Evolutionary conservation across 1,140 invertebrate species (phyloP).

Genomic region (Acromyrmex heyeri): DNA sequence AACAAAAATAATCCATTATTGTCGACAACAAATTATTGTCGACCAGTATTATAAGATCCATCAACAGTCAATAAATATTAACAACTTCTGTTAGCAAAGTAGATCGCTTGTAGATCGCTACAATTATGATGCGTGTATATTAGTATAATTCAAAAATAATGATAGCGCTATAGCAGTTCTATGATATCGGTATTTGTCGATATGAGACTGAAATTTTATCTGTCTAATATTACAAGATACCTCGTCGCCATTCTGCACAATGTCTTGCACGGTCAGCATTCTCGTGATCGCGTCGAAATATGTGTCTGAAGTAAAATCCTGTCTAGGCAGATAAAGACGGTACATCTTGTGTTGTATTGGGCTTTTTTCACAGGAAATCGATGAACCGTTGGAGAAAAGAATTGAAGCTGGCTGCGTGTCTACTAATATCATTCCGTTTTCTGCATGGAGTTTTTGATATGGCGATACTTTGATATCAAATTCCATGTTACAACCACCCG

Average conservation of each 20-base stretch:
- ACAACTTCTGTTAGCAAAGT: not conserved
- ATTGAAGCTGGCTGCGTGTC: slow-evolving; percentile 88
- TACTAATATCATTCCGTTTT: slow-evolving; percentile 87
- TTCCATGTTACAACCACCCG: slow-evolving; percentile 93
- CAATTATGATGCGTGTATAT: not conserved
- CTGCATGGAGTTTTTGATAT: slow-evolving; percentile 87
- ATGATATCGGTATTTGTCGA: not conserved
- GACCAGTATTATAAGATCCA: not conserved
- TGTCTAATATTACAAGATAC: slow-evolving; percentile 81
- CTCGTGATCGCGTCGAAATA: slow-evolving; percentile 89
- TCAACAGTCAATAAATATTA: not conserved
- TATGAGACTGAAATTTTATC: slow-evolving; percentile 3
- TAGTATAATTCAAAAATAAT: not conserved
- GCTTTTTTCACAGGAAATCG: slow-evolving; percentile 80
- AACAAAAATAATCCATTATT: too few relatives aligned
- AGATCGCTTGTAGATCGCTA: not conserved
- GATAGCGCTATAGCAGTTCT: not conserved
- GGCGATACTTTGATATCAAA: slow-evolving; percentile 89
- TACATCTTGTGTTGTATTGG: slow-evolving; percentile 88
- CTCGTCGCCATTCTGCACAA: slow-evolving; percentile 87
- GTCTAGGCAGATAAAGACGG: slow-evolving; percentile 88
- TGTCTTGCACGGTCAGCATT: slow-evolving; percentile 89
- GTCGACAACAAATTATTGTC: too few relatives aligned
- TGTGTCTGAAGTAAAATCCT: slow-evolving; percentile 86
- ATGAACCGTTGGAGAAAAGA: slow-evolving; percentile 66